These are phyloP conservation scores for Barypeithes pellucidus DNA, from an alignment of 2,888 invertebrate genomes.

Conservation along the genomic window DNA sequence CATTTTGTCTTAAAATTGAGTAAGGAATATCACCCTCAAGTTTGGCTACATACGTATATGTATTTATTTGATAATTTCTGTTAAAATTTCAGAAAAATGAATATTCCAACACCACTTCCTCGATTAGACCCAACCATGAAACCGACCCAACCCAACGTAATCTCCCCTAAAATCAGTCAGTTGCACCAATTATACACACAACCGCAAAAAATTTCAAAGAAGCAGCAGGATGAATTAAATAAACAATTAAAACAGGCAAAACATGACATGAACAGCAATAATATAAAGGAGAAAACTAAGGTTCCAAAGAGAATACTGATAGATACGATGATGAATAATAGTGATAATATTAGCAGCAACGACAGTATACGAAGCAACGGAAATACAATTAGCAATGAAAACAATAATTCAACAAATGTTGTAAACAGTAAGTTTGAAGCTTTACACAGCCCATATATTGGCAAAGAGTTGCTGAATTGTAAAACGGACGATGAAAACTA, in stretches of 20 bases:
- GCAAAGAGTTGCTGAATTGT: slow-evolving; percentile 9
- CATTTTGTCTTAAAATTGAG: too few species aligned
- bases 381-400: neutral
- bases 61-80: too few species aligned
- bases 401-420: slow-evolving; percentile 10
- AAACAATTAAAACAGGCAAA: slow-evolving; percentile 30
- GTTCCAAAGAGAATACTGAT: slow-evolving; percentile 31
- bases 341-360: neutral
- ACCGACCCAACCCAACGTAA: slow-evolving; percentile 24
- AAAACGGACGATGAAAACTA: neutral
- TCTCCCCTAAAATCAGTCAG: slow-evolving; percentile 49
- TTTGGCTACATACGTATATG: too few species aligned
- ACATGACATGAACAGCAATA: slow-evolving; percentile 1
- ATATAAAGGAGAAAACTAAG: slow-evolving; percentile 20
- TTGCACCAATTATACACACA: slow-evolving; percentile 41
- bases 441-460: slow-evolving; percentile 6
- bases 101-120: slow-evolving; percentile 27
- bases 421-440: slow-evolving; percentile 44
- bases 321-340: neutral
- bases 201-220: slow-evolving; percentile 31
- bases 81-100: slow-evolving; percentile 31
- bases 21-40: too few species aligned
- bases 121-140: slow-evolving; percentile 34
- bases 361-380: neutral
- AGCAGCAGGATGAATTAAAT: slow-evolving; percentile 44